Evolutionary conservation across 2,888 invertebrate genomes (phyloP).

Genomic region (Heteromurus nitidus): DNA sequence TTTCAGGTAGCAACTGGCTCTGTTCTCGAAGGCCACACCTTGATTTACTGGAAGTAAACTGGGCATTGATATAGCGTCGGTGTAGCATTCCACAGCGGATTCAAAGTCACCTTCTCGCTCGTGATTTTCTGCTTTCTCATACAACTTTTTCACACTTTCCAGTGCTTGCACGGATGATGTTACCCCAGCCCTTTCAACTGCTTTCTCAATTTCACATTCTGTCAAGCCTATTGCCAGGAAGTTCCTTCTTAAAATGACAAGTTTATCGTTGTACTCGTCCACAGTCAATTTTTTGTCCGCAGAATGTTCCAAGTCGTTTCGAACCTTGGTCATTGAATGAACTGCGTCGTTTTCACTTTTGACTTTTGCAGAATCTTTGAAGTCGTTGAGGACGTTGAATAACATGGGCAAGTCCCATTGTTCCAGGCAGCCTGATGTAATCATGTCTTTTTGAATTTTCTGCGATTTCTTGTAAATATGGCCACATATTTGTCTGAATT

Average conservation of each 20-base stretch:
- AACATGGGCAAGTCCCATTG: neutral
- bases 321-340: neutral
- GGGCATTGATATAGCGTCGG: slow-evolving; percentile 30
- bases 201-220: slow-evolving; percentile 22
- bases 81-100: slow-evolving; percentile 39
- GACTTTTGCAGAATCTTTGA: neutral
- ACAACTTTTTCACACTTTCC: too few relatives aligned
- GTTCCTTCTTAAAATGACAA: neutral
- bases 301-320: slow-evolving; percentile 51
- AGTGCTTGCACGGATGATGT: neutral
- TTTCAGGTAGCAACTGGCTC: slow-evolving; percentile 26
- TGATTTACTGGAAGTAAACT: slow-evolving; percentile 21
- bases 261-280: slow-evolving; percentile 26
- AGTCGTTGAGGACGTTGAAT: neutral
- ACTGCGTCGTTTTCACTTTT: neutral
- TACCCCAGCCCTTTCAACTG: neutral
- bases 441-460: neutral
- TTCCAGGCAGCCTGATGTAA: neutral
- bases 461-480: neutral
- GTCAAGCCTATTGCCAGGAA: slow-evolving; percentile 20
- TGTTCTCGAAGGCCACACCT: slow-evolving; percentile 45
- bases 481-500: neutral
- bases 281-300: neutral
- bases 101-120: slow-evolving; percentile 23
- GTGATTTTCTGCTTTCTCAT: neutral